These are phyloP conservation scores for Timema cristinae DNA, from an alignment of 2,888 invertebrate species.

Conservation along the genomic window DNA sequence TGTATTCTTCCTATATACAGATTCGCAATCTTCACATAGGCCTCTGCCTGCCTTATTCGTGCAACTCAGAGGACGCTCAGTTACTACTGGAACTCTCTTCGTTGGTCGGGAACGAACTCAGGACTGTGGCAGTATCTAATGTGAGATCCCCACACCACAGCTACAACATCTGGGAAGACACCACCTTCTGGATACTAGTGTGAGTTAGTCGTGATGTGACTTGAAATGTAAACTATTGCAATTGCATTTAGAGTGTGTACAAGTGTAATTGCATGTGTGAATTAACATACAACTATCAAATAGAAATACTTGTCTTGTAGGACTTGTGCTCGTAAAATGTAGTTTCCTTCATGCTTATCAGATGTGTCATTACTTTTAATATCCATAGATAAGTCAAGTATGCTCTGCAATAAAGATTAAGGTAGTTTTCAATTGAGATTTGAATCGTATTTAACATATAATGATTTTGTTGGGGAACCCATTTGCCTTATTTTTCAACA, in stretches of 20 bases:
- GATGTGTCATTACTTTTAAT: no score
- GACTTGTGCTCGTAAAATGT: no score
- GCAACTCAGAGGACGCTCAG: slow-evolving; percentile 59
- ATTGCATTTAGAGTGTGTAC: not conserved
- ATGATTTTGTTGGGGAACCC: no score
- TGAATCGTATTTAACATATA: no score
- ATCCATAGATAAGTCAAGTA: no score
- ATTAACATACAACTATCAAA: no score
- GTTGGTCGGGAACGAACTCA: slow-evolving; percentile 26
- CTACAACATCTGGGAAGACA: slow-evolving; percentile 63
- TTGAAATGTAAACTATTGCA: not conserved
- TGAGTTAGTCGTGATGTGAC: slow-evolving; percentile 46
- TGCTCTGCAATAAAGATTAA: no score
- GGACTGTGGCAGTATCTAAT: slow-evolving; percentile 49
- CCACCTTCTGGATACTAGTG: slow-evolving; percentile 67
- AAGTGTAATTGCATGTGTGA: not conserved
- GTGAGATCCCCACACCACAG: slow-evolving; percentile 64
- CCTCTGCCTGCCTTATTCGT: slow-evolving; percentile 68
- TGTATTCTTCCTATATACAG: slow-evolving; percentile 44
- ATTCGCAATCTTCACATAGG: slow-evolving; percentile 69
- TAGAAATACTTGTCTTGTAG: no score
- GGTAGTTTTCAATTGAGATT: no score
- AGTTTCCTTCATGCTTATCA: no score
- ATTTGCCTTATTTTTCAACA: not conserved
- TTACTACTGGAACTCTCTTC: slow-evolving; percentile 46